Evolutionary conservation across 2,113 vertebrate genomes (phyloP), one percentile per base, ranked within the genome.

Genomic region (Ailuropoda melanoleuca): DNA sequence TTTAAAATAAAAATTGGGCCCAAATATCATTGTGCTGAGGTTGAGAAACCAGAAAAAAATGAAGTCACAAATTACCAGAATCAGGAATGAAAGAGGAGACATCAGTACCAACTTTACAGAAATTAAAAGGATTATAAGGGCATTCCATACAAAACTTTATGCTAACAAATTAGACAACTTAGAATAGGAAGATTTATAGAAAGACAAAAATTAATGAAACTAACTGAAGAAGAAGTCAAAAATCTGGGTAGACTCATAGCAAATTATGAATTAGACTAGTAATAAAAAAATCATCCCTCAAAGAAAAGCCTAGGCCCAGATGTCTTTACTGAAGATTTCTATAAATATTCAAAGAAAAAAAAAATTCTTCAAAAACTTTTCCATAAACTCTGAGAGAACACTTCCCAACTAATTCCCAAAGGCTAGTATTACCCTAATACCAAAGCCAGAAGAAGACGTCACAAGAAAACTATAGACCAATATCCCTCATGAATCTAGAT

Each of bases 141-240:
- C 18, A 80, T 90, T 46, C 26, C n/a, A 50, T 86, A 43, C 75
- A 62, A 6, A 83, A 46, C 23, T 78, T 75, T 64, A 83, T 72
- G 21, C 6, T 78, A 58, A 92, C 7, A 72, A 92, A 53, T 50
- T 75, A 64, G 50, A 77, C 14, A 89, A 55, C 46, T 80, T 85
- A 88, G 50, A 88, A 88, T 43, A 56, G 11, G 5, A 81, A 70
- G 23, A 62, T 24, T 80, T 31, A 87, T 9, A 66, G 31, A 92
- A 64, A 74, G 55, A 78, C 37, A 92, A 43, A 92, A 88, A 74
- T 93, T 58, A 88, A 68, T 82, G 43, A 94, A 82, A 68, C 17
- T 68, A 14, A 68, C 55, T 93, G 24, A 83, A 68, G 34, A 80
- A 96, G 39, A 91, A 75, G 58, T 39, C 46, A n/a, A 60, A 92